Conservation (phyloP, 2,797 vertebrate genomes). For the Novumbra hubbsi region DNA sequence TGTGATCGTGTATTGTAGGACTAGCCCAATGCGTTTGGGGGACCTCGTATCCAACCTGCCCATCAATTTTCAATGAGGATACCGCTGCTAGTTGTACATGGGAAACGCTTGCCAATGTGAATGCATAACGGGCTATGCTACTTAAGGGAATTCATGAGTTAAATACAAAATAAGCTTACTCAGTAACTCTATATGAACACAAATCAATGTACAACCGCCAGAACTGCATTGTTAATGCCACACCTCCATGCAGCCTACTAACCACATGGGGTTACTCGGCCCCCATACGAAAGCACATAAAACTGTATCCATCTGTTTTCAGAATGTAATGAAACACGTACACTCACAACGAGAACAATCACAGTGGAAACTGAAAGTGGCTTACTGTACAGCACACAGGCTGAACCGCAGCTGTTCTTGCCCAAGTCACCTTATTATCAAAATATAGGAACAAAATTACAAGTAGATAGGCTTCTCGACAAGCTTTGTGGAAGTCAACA, state of each 20-base stretch:
- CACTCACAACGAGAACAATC: neutral
- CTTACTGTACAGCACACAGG: conserved; percentile 11
- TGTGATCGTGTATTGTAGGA: conserved; percentile 53
- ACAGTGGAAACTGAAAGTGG: conserved; percentile 2
- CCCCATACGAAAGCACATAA: neutral
- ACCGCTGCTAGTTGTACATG: conserved; percentile 11
- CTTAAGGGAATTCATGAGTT: neutral
- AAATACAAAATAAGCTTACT: neutral
- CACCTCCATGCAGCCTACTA: neutral
- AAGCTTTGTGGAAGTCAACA: conserved; percentile 16
- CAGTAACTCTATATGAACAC: neutral
- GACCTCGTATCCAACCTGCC: conserved; percentile 28
- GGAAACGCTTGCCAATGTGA: neutral
- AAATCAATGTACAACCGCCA: neutral
- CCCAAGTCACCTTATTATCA: conserved; percentile 6
- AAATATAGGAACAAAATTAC: conserved; percentile 12
- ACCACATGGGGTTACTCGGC: neutral
- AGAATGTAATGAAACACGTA: neutral
- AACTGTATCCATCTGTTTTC: neutral
- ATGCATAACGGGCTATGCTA: neutral
- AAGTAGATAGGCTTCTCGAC: conserved; percentile 21
- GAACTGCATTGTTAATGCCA: neutral
- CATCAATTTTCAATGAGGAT: conserved; percentile 34
- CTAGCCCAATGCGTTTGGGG: conserved; percentile 39
- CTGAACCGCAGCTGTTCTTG: conserved; percentile 1